Percentiles rank a stretch among this genome's conserved stretches.
Evolutionary conservation across 1,140 invertebrate genomes (phyloP).

Genomic region (Geopemphigus sp.): DNA sequence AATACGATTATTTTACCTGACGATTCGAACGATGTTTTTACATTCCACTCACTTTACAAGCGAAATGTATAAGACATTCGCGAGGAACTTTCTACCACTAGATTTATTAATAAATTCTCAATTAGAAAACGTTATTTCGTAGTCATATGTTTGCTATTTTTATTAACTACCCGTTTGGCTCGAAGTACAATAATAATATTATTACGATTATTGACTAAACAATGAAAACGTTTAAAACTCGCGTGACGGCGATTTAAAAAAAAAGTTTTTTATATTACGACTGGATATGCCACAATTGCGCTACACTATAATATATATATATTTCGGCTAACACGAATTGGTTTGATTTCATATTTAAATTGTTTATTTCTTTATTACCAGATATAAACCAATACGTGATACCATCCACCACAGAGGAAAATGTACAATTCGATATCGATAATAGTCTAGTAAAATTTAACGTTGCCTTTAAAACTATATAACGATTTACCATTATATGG

Average conservation of each 20-base stretch:
- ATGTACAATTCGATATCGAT: too few relatives aligned
- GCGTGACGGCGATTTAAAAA: slow-evolving; percentile 26
- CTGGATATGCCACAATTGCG: slow-evolving; percentile 16
- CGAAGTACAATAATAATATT: slow-evolving; percentile 6
- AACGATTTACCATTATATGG: too few relatives aligned
- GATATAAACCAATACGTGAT: neutral
- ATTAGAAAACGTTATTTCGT: too few relatives aligned
- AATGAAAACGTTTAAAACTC: slow-evolving; percentile 42
- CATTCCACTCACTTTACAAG: too few relatives aligned
- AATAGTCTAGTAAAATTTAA: neutral
- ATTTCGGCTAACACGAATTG: neutral
- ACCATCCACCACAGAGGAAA: too few relatives aligned
- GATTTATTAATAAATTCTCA: too few relatives aligned
- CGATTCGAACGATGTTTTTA: too few relatives aligned
- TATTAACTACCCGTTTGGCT: neutral
- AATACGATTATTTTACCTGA: too few relatives aligned
- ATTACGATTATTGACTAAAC: slow-evolving; percentile 36
- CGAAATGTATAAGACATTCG: too few relatives aligned
- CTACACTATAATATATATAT: neutral
- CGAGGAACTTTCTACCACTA: too few relatives aligned
- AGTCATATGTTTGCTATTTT: neutral
- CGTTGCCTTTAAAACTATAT: neutral
- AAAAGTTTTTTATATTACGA: neutral
- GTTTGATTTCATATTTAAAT: neutral
- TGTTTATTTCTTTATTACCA: neutral